Evolutionary conservation across 2,888 invertebrate species (phyloP).

Genomic region (Ptilodon capucinus): DNA sequence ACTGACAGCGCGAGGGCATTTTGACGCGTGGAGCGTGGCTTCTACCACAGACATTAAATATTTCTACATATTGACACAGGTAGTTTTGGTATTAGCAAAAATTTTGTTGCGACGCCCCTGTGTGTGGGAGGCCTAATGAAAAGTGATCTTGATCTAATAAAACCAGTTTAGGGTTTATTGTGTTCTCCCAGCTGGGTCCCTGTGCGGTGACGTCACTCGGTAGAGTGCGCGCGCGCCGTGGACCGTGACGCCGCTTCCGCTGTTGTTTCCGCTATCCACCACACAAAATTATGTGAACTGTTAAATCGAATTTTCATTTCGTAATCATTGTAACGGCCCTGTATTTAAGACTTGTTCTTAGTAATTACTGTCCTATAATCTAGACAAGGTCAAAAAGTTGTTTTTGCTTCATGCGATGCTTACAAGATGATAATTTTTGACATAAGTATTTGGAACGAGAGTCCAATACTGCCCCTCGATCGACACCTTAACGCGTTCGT

Average conservation of each 20-base stretch:
- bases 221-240: slow-evolving; percentile 59
- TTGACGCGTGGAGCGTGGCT: too few relatives aligned
- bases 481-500: too few relatives aligned
- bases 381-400: slow-evolving; percentile 24
- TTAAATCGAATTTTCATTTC: slow-evolving; percentile 63
- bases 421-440: too few relatives aligned
- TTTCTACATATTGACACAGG: too few relatives aligned
- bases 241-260: slow-evolving; percentile 78
- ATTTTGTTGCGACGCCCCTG: too few relatives aligned
- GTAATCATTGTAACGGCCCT: slow-evolving; percentile 35
- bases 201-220: slow-evolving; percentile 63
- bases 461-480: too few relatives aligned
- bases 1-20: too few relatives aligned
- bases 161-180: slow-evolving; percentile 29
- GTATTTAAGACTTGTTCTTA: slow-evolving; percentile 5
- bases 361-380: background rate
- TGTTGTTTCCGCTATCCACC: slow-evolving; percentile 74
- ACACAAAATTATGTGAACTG: slow-evolving; percentile 67
- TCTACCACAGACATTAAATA: too few relatives aligned
- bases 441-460: too few relatives aligned
- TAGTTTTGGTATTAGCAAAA: too few relatives aligned
- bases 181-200: slow-evolving; percentile 42
- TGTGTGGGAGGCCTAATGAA: too few relatives aligned
- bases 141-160: slow-evolving; percentile 16
- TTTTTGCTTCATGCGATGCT: slow-evolving; percentile 12